Evolutionary conservation across 2,797 vertebrate genomes (phyloP).

Genomic region (Smutsia temminckii): DNA sequence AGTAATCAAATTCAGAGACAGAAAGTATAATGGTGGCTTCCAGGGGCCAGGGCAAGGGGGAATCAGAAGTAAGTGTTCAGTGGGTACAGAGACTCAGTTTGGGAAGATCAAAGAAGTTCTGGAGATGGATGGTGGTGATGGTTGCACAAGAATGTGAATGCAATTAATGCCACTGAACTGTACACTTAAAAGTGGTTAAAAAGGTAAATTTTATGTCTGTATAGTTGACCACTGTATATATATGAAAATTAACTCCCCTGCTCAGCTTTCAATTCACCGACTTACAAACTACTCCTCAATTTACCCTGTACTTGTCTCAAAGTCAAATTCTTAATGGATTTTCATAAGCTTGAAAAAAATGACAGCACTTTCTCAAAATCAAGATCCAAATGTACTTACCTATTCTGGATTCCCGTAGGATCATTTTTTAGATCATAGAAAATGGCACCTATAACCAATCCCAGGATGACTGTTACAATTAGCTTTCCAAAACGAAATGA

Average conservation of each 20-base stretch:
- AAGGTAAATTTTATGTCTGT: neutral
- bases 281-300: neutral
- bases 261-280: neutral
- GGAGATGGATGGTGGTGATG: neutral
- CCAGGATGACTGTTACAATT: conserved; percentile 88
- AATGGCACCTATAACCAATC: conserved; percentile 91
- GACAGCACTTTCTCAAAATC: neutral
- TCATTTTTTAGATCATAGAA: conserved; percentile 90
- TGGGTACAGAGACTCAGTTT: neutral
- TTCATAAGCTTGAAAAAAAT: neutral
- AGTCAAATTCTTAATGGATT: neutral
- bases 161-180: neutral
- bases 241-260: neutral
- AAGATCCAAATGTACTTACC: conserved; percentile 84
- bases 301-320: neutral
- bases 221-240: neutral
- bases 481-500: conserved; percentile 79
- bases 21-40: neutral
- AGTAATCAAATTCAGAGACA: neutral
- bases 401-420: conserved; percentile 92
- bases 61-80: neutral
- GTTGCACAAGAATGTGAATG: neutral
- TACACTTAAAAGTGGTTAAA: neutral
- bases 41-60: neutral
- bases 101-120: neutral